Evolutionary conservation across 2,888 invertebrate genomes (phyloP).

Genomic region (Pycnomerus fuliginosus): DNA sequence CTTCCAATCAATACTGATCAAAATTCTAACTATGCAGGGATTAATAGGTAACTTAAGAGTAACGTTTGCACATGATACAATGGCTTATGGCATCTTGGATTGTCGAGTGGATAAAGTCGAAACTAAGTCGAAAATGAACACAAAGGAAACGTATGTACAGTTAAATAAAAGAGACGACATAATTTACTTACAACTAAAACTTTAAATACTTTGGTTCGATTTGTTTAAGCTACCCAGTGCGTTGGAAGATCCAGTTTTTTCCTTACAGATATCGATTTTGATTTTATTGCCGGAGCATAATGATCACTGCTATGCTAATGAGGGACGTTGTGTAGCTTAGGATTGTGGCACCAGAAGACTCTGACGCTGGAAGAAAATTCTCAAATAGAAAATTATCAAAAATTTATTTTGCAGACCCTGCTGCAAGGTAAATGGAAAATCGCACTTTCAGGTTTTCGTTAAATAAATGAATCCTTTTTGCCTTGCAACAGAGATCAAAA

Average conservation of each 20-base stretch:
- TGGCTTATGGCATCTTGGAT: slow-evolving; percentile 21
- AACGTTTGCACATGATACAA: too few species aligned
- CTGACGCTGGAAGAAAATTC: slow-evolving; percentile 31
- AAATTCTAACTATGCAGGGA: slow-evolving; percentile 14
- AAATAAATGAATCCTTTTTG: slow-evolving; percentile 20
- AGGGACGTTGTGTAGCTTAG: slow-evolving; percentile 10
- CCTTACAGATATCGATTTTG: slow-evolving; percentile 1
- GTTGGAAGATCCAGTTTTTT: slow-evolving; percentile 33
- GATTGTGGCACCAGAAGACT: slow-evolving; percentile 6
- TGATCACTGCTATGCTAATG: slow-evolving; percentile 35
- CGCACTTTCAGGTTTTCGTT: too few species aligned
- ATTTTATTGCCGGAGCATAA: slow-evolving; percentile 18
- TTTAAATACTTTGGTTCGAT: slow-evolving; percentile 42
- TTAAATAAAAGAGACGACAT: too few species aligned
- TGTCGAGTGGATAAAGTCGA: slow-evolving; percentile 13
- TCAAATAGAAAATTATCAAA: slow-evolving; percentile 3
- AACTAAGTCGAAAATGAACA: slow-evolving; percentile 2
- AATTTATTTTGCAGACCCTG: too few species aligned
- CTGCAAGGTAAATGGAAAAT: too few species aligned
- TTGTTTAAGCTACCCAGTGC: slow-evolving; percentile 43
- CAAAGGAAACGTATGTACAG: slow-evolving; percentile 11
- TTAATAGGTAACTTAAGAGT: slow-evolving; percentile 10
- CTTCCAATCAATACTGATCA: slow-evolving; percentile 13
- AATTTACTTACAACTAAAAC: slow-evolving; percentile 31
- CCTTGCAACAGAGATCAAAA: background rate